Conservation (phyloP, 2,888 invertebrate genomes). For the Hymenopus coronatus region DNA sequence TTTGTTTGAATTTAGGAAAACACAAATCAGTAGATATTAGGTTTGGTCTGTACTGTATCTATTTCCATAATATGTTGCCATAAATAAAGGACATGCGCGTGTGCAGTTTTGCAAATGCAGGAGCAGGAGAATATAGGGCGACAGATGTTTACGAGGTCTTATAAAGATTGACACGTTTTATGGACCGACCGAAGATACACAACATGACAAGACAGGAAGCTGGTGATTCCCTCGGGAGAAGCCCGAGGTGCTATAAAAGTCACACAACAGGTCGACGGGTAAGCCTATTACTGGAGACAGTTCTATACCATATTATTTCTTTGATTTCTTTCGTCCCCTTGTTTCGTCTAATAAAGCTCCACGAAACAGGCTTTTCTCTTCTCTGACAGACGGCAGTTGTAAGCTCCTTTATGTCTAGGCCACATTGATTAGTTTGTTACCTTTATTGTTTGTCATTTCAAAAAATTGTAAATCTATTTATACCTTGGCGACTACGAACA, state of each 20-base stretch:
- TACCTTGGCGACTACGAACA: too few relatives aligned
- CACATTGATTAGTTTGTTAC: too few relatives aligned
- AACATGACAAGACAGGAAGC: not conserved
- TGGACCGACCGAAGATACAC: not conserved
- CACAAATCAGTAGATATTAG: too few relatives aligned
- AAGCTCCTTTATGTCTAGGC: too few relatives aligned
- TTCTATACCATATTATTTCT: not conserved
- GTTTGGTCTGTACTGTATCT: too few relatives aligned
- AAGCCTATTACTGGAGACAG: not conserved
- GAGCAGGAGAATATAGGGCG: not conserved
- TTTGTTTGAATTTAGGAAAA: too few relatives aligned
- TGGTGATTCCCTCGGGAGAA: not conserved
- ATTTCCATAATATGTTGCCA: too few relatives aligned
- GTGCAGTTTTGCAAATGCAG: not conserved
- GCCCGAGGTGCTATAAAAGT: not conserved
- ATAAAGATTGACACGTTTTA: not conserved
- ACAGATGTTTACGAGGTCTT: not conserved
- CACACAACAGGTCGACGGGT: not conserved
- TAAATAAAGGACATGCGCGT: too few relatives aligned
- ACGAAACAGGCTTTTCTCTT: not conserved
- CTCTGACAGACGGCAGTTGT: not conserved
- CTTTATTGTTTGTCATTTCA: too few relatives aligned
- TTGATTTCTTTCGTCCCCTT: not conserved
- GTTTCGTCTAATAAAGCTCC: not conserved
- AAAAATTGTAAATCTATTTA: too few relatives aligned